A percentile compares a stretch with the other conserved stretches of the same genome.
Evolutionary conservation across 1,140 invertebrate genomes (phyloP).

Genomic region (Ectropis grisescens): DNA sequence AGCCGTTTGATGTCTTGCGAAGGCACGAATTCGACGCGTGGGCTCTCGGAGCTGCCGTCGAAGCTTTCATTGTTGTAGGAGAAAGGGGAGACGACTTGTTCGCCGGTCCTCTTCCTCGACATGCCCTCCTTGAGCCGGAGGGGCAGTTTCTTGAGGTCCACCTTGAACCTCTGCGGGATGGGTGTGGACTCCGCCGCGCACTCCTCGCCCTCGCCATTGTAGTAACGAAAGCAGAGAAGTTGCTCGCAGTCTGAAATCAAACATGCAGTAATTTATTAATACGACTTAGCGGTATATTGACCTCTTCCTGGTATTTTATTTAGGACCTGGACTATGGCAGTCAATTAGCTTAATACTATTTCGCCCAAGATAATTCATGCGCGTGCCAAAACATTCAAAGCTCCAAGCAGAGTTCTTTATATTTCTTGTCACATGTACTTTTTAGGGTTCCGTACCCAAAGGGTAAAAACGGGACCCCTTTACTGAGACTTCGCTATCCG

Average conservation of each 20-base stretch:
- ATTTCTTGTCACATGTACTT: too few relatives aligned
- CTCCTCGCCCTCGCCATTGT: conserved; percentile 62
- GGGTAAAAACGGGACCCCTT: too few relatives aligned
- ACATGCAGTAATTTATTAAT: conserved; percentile 1
- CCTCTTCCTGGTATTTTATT: too few relatives aligned
- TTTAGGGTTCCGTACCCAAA: too few relatives aligned
- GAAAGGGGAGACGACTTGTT: conserved; percentile 53
- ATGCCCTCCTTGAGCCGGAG: conserved; percentile 52
- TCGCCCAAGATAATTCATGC: too few relatives aligned
- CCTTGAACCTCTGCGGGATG: conserved; percentile 45
- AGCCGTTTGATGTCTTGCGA: conserved; percentile 61
- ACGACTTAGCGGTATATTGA: too few relatives aligned
- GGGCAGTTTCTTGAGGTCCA: conserved; percentile 55
- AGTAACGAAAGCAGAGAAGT: conserved; percentile 65
- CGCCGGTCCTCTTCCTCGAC: conserved; percentile 58
- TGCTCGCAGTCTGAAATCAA: conserved; percentile 65
- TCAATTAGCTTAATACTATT: too few relatives aligned
- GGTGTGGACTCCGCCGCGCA: conserved; percentile 54
- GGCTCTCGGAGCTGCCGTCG: conserved; percentile 59
- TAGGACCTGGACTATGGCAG: too few relatives aligned
- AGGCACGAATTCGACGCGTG: conserved; percentile 41
- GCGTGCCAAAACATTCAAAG: too few relatives aligned
- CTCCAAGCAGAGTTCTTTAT: too few relatives aligned
- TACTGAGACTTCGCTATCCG: too few relatives aligned
- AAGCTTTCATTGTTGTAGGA: conserved; percentile 62